Evolutionary conservation across 2,888 invertebrate genomes (phyloP), one percentile per base, ranked within the genome.

Genomic region (Hipparchia semele): DNA sequence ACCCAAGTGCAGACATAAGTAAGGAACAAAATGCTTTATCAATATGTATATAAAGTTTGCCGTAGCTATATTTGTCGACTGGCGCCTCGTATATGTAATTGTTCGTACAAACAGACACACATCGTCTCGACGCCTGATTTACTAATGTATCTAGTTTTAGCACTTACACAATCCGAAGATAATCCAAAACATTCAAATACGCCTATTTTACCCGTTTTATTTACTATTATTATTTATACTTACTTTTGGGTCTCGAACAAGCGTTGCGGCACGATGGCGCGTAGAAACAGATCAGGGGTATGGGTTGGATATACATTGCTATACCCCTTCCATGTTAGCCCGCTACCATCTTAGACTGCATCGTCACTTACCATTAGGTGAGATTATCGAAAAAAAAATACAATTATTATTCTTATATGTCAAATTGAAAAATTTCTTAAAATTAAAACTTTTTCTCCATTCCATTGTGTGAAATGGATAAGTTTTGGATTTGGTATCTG

Each of bases 111-210:
- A 92, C 87, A 91, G 77, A 84, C 83, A 81, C 79, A 81, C 78
- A 81, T 75, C 77, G 84, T 78, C 85, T 83, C 82, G 86, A 86
- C 85, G 87, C 81, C 87, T 86, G 91, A 90, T 92, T 88, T 87
- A 89, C 89, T 90, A 88, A 92, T 90, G 89, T 92, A 89, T 88
- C 88, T 86, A 88, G 90, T 89, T 91, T 91, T 91, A 91, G 87
- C 87, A 87, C 87, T 87, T 88, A 85, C 82, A 83, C 82, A 84
- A 84, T 79, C 75, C 68, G 70, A 72, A 78, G 81, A 81, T 84
- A 79, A 83, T 80, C 77, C 77, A 75, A 80, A 77, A 78, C 70
- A 73, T 77, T 62, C 39, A 56, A 56, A 64, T 59, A 53, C 59
- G 46, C 33, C 46, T 65, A 58, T 68, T 66, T 65, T 49, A 65